These are phyloP conservation scores for Drosophila quadrilineata DNA, from an alignment of 1,140 invertebrate genomes.

Conservation along the genomic window DNA sequence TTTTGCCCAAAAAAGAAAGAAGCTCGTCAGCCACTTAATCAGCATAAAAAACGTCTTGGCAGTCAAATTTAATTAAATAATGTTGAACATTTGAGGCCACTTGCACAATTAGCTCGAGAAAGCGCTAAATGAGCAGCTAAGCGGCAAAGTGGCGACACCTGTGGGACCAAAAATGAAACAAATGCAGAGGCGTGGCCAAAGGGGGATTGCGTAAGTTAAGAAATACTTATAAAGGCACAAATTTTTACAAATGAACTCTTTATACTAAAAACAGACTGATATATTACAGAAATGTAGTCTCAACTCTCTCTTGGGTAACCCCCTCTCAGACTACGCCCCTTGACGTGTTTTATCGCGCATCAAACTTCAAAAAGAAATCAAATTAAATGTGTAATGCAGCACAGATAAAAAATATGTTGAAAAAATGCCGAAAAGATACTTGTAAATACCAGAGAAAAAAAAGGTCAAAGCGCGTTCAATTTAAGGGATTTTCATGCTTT, in stretches of 20 bases:
- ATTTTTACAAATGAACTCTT: too few species aligned
- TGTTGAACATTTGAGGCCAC: slow-evolving; percentile 60
- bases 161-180: slow-evolving; percentile 40
- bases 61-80: slow-evolving; percentile 75
- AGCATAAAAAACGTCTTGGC: slow-evolving; percentile 62
- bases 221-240: neutral
- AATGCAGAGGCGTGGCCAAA: slow-evolving; percentile 20
- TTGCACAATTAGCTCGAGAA: slow-evolving; percentile 71
- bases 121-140: slow-evolving; percentile 65
- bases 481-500: slow-evolving; percentile 56
- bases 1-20: neutral
- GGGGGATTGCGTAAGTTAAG: neutral
- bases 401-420: slow-evolving; percentile 57
- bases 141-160: slow-evolving; percentile 73
- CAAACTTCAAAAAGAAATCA: slow-evolving; percentile 80
- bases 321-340: slow-evolving; percentile 12
- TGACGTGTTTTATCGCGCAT: slow-evolving; percentile 42
- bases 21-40: slow-evolving; percentile 70
- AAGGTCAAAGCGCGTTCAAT: slow-evolving; percentile 72
- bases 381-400: slow-evolving; percentile 77
- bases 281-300: neutral
- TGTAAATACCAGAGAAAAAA: slow-evolving; percentile 48
- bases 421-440: slow-evolving; percentile 50
- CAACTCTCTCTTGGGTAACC: neutral
- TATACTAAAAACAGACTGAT: too few species aligned